A percentile compares a stretch with the other conserved stretches of the same genome.
Conservation (phyloP, 2,797 vertebrate genomes). For the Crypturellus tataupa region DNA sequence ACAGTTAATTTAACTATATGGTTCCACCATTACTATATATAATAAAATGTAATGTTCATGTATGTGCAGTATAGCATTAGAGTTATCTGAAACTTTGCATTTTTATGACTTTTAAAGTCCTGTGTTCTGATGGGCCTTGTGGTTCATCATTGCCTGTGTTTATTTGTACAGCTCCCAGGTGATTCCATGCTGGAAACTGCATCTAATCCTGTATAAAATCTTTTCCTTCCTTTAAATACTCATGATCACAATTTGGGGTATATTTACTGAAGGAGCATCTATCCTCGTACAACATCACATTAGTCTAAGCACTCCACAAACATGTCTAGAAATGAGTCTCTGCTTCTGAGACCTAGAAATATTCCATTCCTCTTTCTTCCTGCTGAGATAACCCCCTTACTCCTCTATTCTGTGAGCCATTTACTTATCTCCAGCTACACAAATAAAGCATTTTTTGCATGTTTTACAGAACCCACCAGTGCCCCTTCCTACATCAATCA, state of each 20-base stretch:
- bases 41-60: neutral
- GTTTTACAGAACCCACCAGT: conserved; percentile 21
- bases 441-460: conserved; percentile 5
- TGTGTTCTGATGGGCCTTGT: neutral
- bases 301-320: neutral
- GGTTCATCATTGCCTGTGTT: neutral
- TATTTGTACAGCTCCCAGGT: neutral
- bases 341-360: neutral
- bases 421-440: neutral
- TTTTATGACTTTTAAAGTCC: neutral
- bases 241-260: neutral
- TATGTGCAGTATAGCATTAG: neutral
- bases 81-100: neutral
- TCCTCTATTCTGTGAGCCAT: neutral
- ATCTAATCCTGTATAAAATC: neutral
- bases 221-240: conserved; percentile 4
- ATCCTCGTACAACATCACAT: neutral
- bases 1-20: conserved; percentile 16
- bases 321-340: neutral
- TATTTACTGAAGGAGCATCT: neutral
- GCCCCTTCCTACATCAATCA: conserved; percentile 18
- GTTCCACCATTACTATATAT: neutral
- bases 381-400: neutral
- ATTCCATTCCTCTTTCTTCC: neutral
- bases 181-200: neutral